phyloP scores from a whole-genome alignment of 2,797 vertebrate species.

The Anabacerthia variegaticeps region DNA sequence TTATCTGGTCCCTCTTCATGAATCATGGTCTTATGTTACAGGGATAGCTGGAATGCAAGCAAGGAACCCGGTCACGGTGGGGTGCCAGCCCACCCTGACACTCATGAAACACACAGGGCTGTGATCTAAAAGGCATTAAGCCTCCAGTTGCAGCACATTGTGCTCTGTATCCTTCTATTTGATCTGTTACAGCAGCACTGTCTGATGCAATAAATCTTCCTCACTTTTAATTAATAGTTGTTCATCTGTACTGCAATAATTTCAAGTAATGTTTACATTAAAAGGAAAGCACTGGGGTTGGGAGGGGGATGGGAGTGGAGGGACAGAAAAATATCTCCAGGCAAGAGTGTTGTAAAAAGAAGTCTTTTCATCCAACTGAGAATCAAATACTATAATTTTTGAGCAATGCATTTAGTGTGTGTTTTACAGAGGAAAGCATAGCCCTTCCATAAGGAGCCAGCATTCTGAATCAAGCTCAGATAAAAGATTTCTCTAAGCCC shows the following conservation, averaged over 20 bases:
- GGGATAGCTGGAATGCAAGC: not conserved
- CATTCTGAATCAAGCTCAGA: not conserved
- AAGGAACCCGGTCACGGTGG: not conserved
- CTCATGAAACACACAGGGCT: not conserved
- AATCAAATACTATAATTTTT: conserved; percentile 30
- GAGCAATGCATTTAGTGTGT: not conserved
- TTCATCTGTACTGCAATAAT: conserved; percentile 55
- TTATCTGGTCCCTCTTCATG: not conserved
- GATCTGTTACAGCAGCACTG: conserved; percentile 36
- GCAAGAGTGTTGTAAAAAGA: not conserved
- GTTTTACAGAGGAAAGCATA: not conserved
- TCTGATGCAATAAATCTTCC: conserved; percentile 51
- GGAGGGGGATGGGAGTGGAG: not conserved
- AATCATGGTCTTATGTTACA: not conserved
- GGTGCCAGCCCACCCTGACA: not conserved
- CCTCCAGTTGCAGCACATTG: not conserved
- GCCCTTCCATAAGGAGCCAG: not conserved
- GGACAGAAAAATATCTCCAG: conserved; percentile 21
- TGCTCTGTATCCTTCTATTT: conserved; percentile 16
- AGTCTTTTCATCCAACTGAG: not conserved
- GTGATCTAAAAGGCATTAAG: conserved; percentile 19
- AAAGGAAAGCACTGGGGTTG: not conserved
- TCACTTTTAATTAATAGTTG: conserved; percentile 64
- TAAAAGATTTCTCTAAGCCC: not conserved
- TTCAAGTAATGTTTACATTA: conserved; percentile 59